These are phyloP conservation scores for Ectemnius lituratus DNA, from an alignment of 2,888 invertebrate species.

Conservation along the genomic window DNA sequence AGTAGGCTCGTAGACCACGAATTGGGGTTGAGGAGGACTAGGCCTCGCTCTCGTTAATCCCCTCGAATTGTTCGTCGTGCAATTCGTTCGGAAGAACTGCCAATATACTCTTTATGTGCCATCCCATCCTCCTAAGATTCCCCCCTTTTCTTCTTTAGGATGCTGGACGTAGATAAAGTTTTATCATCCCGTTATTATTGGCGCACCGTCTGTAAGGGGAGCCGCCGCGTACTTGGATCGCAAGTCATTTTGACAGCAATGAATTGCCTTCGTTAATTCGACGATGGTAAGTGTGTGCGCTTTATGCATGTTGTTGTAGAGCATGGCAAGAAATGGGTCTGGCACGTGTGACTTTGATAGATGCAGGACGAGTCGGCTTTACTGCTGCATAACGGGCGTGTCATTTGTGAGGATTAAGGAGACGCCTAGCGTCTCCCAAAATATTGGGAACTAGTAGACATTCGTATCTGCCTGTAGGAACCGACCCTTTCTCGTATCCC, in stretches of 20 bases:
- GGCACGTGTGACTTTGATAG: constrained; percentile 56
- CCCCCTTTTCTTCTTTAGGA: no score
- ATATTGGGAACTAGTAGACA: constrained; percentile 3
- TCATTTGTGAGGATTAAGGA: constrained; percentile 52
- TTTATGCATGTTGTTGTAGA: constrained; percentile 13
- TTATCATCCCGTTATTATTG: no score
- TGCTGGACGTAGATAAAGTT: no score
- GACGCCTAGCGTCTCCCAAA: constrained; percentile 9
- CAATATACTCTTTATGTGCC: no score
- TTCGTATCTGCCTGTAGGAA: neutral
- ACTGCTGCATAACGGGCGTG: constrained; percentile 44
- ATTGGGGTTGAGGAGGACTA: neutral
- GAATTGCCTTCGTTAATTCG: constrained; percentile 46
- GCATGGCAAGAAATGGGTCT: constrained; percentile 38
- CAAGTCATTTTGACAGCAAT: constrained; percentile 17
- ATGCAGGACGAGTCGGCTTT: constrained; percentile 41
- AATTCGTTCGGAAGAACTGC: no score
- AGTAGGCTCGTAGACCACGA: constrained; percentile 18
- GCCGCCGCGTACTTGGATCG: neutral
- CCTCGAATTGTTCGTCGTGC: no score
- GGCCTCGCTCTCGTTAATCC: neutral
- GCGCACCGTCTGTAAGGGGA: no score
- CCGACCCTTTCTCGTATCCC: neutral
- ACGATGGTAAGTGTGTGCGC: constrained; percentile 19
- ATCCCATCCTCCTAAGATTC: no score